Conservation (phyloP, 2,797 vertebrate species). For the Melopsittacus undulatus region DNA sequence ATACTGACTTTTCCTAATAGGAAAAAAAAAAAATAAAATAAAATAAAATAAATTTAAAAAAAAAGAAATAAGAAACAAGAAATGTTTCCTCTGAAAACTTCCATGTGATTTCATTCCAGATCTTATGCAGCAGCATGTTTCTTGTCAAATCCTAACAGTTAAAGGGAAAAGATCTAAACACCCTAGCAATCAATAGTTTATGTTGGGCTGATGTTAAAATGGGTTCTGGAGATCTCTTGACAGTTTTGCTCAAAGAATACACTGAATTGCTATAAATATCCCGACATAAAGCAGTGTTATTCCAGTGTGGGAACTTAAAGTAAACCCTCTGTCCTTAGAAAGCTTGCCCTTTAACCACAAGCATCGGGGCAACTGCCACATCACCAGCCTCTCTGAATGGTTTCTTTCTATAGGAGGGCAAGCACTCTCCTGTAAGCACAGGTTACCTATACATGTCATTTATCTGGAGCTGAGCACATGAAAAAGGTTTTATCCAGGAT, state of each 20-base stretch:
- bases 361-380: neutral
- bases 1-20: neutral
- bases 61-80: neutral
- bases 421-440: neutral
- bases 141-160: neutral
- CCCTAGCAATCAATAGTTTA: neutral
- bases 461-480: neutral
- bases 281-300: neutral
- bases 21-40: neutral
- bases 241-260: neutral
- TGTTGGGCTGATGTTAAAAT: neutral
- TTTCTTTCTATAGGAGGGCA: neutral
- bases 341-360: neutral
- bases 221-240: neutral
- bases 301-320: neutral
- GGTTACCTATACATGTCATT: neutral
- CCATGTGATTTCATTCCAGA: neutral
- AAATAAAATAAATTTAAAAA: no score
- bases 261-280: neutral
- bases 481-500: neutral
- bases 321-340: neutral
- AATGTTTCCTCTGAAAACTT: neutral
- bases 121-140: neutral
- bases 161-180: neutral
- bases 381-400: neutral